Percentiles rank a stretch among this genome's conserved stretches.
These are phyloP conservation scores for Pentalonia nigronervosa DNA, from an alignment of 1,140 invertebrate genomes.

Conservation along the genomic window DNA sequence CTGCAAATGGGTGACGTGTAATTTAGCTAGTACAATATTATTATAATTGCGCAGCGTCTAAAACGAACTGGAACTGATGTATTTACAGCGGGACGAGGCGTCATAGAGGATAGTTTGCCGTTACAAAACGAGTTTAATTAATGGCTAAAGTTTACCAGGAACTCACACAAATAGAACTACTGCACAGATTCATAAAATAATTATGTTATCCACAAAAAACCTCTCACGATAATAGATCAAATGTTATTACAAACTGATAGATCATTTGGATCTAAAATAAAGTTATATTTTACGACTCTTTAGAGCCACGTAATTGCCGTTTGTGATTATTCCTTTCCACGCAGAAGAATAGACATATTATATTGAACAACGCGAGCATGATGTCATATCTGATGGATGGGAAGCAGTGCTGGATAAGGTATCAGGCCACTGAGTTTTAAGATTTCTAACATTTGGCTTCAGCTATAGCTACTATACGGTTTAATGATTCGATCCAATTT, in stretches of 20 bases:
- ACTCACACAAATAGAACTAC: background rate
- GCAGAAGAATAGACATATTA: background rate
- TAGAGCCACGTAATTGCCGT: background rate
- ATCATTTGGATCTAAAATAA: background rate
- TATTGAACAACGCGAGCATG: background rate
- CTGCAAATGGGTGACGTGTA: background rate
- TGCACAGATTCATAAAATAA: background rate
- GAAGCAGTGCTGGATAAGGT: too few species aligned
- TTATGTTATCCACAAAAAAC: background rate
- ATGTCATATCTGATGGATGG: background rate
- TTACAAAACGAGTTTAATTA: conserved; percentile 22
- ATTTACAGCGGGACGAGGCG: background rate
- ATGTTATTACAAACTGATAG: background rate
- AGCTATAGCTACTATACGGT: too few species aligned
- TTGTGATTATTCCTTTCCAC: background rate
- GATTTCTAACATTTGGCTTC: too few species aligned
- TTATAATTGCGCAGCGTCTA: background rate
- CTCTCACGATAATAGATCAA: background rate
- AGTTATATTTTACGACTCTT: background rate
- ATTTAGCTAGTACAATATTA: background rate
- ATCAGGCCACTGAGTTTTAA: too few species aligned
- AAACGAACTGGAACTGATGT: background rate
- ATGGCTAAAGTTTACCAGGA: background rate
- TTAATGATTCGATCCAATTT: too few species aligned
- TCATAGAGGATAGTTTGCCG: background rate